Base-by-base conservation (phyloP, 2,797 vertebrate species). In the Sparidentex hasta region DNA sequence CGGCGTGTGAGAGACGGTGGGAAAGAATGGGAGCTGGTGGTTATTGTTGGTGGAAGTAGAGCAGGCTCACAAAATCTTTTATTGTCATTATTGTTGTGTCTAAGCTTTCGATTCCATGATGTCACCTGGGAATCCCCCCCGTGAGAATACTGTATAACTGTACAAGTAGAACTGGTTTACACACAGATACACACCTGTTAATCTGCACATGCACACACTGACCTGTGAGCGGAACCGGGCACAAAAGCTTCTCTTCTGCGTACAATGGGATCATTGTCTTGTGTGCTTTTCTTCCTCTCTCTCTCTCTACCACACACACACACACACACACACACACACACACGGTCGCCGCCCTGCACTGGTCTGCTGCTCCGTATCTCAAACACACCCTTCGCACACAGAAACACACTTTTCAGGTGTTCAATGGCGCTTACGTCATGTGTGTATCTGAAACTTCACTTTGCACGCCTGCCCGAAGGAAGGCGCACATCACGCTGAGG, bases 241-340 rank as follows among this genome's bases (percentile, higher is more conserved):
- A 87, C 78, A 90, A 88, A 87, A 78, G 81, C 82, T 75, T 38
- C 73, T 80, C 41, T 74, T 66, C 46, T 54, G 41, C 74, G 51
- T 71, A 91, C 90, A 94, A 92, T 87, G 69, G 51, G 21, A 76
- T 87, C 84, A 89, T 93, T 95, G 91, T 94, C 55, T 75, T 46
- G 17, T 79, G 65, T 76, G 23, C 43, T 14, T 23, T 69, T 70
- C 65, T 59, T 83, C n/a, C 70, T 67, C 63, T 62, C 43, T 38
- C 33, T 38, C 33, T 38, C 7, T 4, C 33, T 8, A 1, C 1
- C 33, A 33, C 33, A 4, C n/a, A 57, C 61, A 2, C n/a, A 50
- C 56, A 21, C 46, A 67, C 54, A 38, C 38, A 38, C 38, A 38
- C 38, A 38, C 2, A 38, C 38, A 38, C 11, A 38, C 38, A 38